phyloP scores from a whole-genome alignment of 2,888 invertebrate species.

The Stenichneumon culpator region DNA sequence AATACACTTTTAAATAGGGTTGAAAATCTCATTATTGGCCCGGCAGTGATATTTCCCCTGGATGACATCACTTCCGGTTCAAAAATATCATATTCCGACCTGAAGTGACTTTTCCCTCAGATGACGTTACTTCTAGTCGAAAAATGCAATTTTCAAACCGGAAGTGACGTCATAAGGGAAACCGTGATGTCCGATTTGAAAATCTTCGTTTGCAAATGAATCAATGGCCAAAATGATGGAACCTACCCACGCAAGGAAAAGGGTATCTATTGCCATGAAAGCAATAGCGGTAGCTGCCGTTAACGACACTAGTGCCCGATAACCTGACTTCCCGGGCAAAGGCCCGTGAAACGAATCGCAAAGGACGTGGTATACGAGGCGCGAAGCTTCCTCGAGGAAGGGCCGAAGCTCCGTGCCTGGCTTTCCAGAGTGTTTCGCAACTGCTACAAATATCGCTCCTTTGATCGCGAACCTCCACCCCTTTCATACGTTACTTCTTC shows the following conservation, averaged over 20 bases:
- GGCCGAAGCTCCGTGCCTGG: constrained; percentile 8
- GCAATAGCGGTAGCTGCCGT: constrained; percentile 3
- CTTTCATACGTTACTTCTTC: background rate
- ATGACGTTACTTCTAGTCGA: background rate
- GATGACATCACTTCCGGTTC: too few species aligned
- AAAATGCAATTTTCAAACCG: background rate
- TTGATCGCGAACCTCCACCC: constrained; percentile 54
- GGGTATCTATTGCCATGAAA: background rate
- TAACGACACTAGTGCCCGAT: constrained; percentile 35
- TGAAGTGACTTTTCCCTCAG: too few species aligned
- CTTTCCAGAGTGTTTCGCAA: background rate
- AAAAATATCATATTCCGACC: too few species aligned
- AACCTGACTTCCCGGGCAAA: background rate
- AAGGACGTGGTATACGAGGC: background rate
- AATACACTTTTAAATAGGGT: too few species aligned
- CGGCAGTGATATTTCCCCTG: too few species aligned
- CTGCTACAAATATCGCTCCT: constrained; percentile 29
- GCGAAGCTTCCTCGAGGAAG: background rate
- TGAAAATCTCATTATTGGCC: too few species aligned
- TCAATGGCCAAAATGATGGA: background rate
- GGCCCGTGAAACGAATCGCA: constrained; percentile 6
- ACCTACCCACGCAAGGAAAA: background rate
- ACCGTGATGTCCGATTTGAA: background rate
- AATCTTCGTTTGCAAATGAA: background rate
- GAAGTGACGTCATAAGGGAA: background rate